phyloP scores from a whole-genome alignment of 2,888 invertebrate species.

The Dendrolimus pini region DNA sequence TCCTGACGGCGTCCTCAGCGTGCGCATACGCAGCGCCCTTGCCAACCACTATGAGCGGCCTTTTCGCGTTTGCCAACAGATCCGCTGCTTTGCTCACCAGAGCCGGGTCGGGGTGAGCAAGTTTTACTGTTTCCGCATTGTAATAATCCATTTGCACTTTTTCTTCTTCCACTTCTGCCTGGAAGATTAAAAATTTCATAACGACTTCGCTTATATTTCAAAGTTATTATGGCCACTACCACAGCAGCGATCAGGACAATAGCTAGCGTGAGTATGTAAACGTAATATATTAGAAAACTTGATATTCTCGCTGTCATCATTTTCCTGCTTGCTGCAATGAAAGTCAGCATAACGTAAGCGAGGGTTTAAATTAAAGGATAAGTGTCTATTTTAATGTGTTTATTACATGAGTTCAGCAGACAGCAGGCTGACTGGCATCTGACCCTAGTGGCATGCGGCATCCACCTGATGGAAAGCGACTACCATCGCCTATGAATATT shows the following conservation, averaged over 20 bases:
- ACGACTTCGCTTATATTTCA: background rate
- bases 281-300: background rate
- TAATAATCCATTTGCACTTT: constrained; percentile 64
- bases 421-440: no score
- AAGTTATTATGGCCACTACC: background rate
- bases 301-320: background rate
- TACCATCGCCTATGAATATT: no score
- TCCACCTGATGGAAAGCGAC: no score
- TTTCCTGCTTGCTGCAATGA: no score
- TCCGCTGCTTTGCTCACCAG: constrained; percentile 83
- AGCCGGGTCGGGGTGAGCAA: constrained; percentile 82
- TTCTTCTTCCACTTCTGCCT: constrained; percentile 59
- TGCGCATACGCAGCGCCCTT: constrained; percentile 91
- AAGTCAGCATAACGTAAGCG: no score
- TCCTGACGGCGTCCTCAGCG: constrained; percentile 83
- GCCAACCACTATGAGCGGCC: constrained; percentile 93
- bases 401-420: no score
- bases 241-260: background rate
- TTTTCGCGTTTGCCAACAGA: constrained; percentile 81
- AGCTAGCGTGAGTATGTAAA: background rate
- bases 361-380: no score
- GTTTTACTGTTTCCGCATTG: constrained; percentile 77
- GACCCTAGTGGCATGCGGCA: no score
- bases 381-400: no score
- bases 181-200: constrained; percentile 8